phyloP scores from a whole-genome alignment of 2,797 vertebrate genomes.

The Cryptoprocta ferox region DNA sequence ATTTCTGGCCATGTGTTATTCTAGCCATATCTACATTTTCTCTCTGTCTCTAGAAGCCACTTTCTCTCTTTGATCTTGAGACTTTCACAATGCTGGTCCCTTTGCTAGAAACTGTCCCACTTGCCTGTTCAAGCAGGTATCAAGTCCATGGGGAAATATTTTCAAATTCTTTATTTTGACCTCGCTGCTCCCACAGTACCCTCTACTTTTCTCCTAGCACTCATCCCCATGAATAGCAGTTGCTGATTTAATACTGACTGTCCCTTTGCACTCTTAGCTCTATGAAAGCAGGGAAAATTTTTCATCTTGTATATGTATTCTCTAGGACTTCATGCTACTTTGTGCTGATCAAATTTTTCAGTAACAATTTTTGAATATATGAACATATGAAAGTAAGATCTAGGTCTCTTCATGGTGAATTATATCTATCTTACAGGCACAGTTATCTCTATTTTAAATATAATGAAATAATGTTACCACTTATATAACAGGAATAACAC shows the following conservation, averaged over 20 bases:
- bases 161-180: neutral
- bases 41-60: neutral
- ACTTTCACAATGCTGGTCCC: neutral
- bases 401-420: neutral
- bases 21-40: neutral
- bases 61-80: neutral
- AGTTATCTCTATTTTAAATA: conserved; percentile 19
- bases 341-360: neutral
- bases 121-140: neutral
- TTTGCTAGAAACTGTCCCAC: neutral
- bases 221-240: neutral
- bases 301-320: neutral
- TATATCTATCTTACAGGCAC: neutral
- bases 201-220: neutral
- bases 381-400: conserved; percentile 33
- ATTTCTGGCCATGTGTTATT: neutral
- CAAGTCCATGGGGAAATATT: neutral
- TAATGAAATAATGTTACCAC: conserved; percentile 8
- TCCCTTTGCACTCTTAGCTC: neutral
- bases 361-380: conserved; percentile 18
- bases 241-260: neutral
- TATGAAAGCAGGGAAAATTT: neutral
- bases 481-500: neutral
- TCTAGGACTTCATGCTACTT: neutral
- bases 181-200: neutral